Evolutionary conservation across 1,140 invertebrate genomes (phyloP).

Genomic region (Micrasema minimum): DNA sequence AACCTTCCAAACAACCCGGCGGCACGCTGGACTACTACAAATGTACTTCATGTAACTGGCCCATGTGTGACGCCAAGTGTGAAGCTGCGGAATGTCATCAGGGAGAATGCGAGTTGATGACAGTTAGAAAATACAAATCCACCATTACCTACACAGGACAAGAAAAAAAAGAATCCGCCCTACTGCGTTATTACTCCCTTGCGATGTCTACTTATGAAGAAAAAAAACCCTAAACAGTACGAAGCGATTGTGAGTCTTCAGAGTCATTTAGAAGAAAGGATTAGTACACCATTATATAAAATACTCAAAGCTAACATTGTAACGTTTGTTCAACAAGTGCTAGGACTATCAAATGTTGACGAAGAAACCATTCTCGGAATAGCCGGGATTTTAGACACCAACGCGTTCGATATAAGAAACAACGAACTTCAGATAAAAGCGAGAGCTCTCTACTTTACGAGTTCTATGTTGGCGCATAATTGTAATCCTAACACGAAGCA

Average conservation of each 20-base stretch:
- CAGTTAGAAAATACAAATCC: slow-evolving; percentile 65
- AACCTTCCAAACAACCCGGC: slow-evolving; percentile 56
- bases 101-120: slow-evolving; percentile 69
- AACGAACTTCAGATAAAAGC: slow-evolving; percentile 61
- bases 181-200: slow-evolving; percentile 74
- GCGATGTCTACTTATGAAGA: slow-evolving; percentile 70
- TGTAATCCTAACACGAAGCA: slow-evolving; percentile 74
- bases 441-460: slow-evolving; percentile 71
- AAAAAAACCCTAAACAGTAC: slow-evolving; percentile 67
- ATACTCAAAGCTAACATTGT: slow-evolving; percentile 71
- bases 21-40: slow-evolving; percentile 65
- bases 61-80: slow-evolving; percentile 68
- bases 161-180: slow-evolving; percentile 67
- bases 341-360: slow-evolving; percentile 66
- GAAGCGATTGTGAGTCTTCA: slow-evolving; percentile 68
- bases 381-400: slow-evolving; percentile 75
- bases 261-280: slow-evolving; percentile 70
- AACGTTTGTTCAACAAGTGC: slow-evolving; percentile 69
- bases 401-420: slow-evolving; percentile 71
- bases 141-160: slow-evolving; percentile 64
- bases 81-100: slow-evolving; percentile 64
- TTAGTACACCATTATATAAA: slow-evolving; percentile 69
- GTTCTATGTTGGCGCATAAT: slow-evolving; percentile 73
- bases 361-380: slow-evolving; percentile 72
- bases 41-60: slow-evolving; percentile 73